These are phyloP conservation scores for Burhinus bistriatus DNA, from an alignment of 2,113 vertebrate species.

Conservation along the genomic window DNA sequence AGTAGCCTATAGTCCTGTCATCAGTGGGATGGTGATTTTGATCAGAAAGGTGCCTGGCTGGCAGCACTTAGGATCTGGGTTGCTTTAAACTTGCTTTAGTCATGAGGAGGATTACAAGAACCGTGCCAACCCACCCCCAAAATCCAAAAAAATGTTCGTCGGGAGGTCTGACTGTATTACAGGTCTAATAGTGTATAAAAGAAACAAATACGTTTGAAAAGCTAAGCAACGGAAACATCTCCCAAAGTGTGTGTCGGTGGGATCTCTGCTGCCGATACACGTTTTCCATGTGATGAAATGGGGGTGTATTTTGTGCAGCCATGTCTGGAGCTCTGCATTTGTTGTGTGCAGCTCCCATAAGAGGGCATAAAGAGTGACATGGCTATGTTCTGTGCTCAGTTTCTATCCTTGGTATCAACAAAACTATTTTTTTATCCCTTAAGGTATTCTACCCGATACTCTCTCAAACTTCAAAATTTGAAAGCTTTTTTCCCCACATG, in stretches of 20 bases:
- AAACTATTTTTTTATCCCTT: background rate
- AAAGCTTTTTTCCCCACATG: background rate
- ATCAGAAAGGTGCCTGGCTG: background rate
- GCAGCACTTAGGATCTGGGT: background rate
- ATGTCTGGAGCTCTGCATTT: background rate
- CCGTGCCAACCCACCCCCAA: background rate
- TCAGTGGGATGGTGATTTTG: background rate
- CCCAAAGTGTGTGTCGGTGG: background rate
- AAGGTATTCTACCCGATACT: background rate
- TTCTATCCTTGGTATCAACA: background rate
- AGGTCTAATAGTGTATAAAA: background rate
- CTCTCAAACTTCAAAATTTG: background rate
- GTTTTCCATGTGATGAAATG: fast-evolving
- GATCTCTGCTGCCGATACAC: background rate
- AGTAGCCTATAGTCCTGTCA: background rate
- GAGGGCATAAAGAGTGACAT: background rate
- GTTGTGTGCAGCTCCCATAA: background rate
- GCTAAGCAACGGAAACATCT: background rate
- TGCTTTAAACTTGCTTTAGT: background rate
- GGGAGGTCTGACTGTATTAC: background rate
- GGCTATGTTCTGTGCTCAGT: background rate
- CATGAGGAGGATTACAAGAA: background rate
- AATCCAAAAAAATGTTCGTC: background rate
- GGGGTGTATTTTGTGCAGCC: background rate
- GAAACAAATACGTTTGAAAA: background rate